Evolutionary conservation across 2,113 vertebrate species (phyloP).

Genomic region (Motacilla tschutschensis): DNA sequence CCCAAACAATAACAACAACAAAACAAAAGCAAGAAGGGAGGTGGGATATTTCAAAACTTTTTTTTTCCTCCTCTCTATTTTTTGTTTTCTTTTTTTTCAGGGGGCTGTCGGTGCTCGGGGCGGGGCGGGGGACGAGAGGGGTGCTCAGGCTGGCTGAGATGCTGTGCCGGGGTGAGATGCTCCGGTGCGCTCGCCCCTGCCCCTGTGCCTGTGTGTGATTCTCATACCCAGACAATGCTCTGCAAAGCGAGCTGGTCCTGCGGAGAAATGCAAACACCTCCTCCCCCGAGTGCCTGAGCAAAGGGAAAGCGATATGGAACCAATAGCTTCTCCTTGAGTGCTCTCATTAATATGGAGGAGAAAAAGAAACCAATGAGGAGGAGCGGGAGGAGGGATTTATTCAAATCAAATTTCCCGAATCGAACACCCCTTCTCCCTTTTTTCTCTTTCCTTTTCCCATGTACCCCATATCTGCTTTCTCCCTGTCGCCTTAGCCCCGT

Average conservation of each 20-base stretch:
- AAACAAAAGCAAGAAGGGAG: neutral
- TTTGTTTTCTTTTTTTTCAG: neutral
- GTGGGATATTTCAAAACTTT: conserved; percentile 7
- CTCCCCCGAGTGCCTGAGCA: conserved; percentile 25
- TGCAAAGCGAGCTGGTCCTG: conserved; percentile 54
- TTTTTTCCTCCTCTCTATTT: neutral
- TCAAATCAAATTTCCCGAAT: conserved; percentile 18
- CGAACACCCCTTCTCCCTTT: rapidly evolving
- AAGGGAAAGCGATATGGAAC: neutral
- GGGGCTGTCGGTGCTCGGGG: neutral
- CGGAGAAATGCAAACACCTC: conserved; percentile 53
- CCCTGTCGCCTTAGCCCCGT: neutral
- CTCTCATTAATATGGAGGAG: conserved; percentile 8
- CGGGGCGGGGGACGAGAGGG: neutral
- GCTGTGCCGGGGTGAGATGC: neutral
- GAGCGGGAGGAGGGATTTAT: conserved; percentile 26
- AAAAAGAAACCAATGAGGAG: conserved; percentile 34
- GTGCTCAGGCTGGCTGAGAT: neutral
- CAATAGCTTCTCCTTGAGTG: conserved; percentile 12
- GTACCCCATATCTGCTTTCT: neutral
- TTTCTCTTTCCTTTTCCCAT: neutral
- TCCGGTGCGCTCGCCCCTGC: neutral
- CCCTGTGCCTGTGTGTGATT: neutral
- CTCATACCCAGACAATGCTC: conserved; percentile 56
- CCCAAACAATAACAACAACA: neutral